Evolutionary conservation across 2,797 vertebrate species (phyloP).

Genomic region (Staurois parvus): DNA sequence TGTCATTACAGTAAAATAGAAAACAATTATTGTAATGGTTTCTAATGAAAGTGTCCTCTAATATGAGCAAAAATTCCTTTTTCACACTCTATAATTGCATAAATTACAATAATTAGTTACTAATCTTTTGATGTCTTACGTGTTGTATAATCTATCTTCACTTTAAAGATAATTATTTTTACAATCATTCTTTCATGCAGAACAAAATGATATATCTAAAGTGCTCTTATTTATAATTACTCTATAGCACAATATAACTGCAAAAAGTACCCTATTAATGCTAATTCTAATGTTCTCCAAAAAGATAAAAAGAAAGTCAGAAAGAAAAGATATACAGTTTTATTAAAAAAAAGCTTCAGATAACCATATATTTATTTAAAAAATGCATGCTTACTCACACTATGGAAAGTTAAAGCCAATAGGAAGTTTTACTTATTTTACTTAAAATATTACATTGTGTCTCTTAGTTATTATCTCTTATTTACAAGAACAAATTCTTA

Average conservation of each 20-base stretch:
- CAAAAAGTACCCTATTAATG: constrained; percentile 12
- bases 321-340: constrained; percentile 2
- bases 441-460: too few species aligned
- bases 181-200: constrained; percentile 47
- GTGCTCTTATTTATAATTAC: constrained; percentile 41
- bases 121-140: constrained; percentile 56
- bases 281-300: not conserved
- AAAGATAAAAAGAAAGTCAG: not conserved
- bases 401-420: not conserved
- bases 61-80: constrained; percentile 33
- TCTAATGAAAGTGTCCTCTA: constrained; percentile 43
- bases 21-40: constrained; percentile 55
- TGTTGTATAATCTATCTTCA: constrained; percentile 41
- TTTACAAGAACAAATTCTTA: too few species aligned
- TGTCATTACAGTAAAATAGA: constrained; percentile 47
- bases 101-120: constrained; percentile 58
- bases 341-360: not conserved
- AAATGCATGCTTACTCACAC: not conserved
- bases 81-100: constrained; percentile 51
- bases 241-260: not conserved
- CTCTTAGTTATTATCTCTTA: too few species aligned
- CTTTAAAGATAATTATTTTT: constrained; percentile 57
- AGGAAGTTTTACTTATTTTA: not conserved
- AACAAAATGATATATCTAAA: constrained; percentile 49
- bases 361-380: not conserved